Evolutionary conservation across 2,113 vertebrate genomes (phyloP).

Genomic region (Aspidoscelis tigris): DNA sequence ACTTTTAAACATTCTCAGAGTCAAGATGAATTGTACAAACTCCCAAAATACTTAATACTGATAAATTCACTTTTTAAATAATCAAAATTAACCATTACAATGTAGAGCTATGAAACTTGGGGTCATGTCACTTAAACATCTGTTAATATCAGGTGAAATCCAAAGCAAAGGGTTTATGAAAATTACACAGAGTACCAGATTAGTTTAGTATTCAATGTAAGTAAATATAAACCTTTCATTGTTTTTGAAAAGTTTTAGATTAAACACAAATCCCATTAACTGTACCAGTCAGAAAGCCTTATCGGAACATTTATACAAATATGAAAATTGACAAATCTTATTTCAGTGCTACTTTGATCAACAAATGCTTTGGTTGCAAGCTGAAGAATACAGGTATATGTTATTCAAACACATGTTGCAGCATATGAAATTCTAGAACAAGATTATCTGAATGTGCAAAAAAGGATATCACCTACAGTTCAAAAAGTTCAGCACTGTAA

Average conservation of each 20-base stretch:
- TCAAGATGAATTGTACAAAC: constrained; percentile 9
- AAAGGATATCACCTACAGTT: constrained; percentile 20
- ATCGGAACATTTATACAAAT: neutral
- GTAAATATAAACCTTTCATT: neutral
- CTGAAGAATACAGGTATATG: neutral
- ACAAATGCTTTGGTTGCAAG: neutral
- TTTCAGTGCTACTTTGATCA: neutral
- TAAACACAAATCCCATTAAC: neutral
- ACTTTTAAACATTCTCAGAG: constrained; percentile 28
- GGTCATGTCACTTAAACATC: neutral
- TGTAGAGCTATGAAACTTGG: constrained; percentile 2
- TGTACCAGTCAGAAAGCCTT: neutral
- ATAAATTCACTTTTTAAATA: constrained; percentile 33
- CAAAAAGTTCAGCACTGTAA: constrained; percentile 35
- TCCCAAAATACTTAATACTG: neutral
- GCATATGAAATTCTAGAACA: constrained; percentile 16
- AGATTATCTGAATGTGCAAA: constrained; percentile 26
- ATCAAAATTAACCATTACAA: neutral
- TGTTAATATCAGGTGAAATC: neutral
- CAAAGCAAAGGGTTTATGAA: neutral
- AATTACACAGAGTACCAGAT: neutral
- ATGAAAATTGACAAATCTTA: neutral
- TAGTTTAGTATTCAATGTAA: neutral
- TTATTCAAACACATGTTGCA: constrained; percentile 19
- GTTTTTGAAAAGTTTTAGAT: neutral